These are phyloP conservation scores for Pampusana beccarii DNA, from an alignment of 2,113 vertebrate species.

Conservation along the genomic window DNA sequence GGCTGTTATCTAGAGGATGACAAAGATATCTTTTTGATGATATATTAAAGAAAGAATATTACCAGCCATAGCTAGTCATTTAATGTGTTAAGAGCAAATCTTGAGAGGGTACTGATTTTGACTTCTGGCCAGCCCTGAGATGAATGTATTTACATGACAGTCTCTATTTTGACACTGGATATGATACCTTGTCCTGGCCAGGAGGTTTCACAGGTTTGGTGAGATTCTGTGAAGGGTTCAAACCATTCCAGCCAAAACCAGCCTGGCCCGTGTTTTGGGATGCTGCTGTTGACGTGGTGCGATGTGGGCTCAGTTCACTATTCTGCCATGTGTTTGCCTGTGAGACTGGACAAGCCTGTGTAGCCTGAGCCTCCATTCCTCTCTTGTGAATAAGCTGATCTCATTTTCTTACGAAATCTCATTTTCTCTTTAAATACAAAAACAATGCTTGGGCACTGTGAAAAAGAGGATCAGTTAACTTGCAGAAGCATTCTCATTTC, in stretches of 20 bases:
- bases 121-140: neutral
- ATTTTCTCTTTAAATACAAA: neutral
- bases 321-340: neutral
- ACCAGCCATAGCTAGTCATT: neutral
- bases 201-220: neutral
- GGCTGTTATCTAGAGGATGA: neutral
- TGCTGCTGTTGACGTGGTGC: neutral
- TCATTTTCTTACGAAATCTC: neutral
- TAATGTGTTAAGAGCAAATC: neutral
- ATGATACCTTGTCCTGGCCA: neutral
- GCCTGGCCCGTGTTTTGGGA: neutral
- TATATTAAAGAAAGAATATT: neutral
- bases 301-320: rapidly evolving
- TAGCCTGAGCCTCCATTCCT: neutral
- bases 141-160: neutral
- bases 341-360: neutral
- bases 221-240: neutral
- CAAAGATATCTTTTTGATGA: neutral
- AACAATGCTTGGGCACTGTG: neutral
- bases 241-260: neutral
- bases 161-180: neutral
- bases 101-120: neutral
- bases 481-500: neutral
- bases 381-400: neutral
- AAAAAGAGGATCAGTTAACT: neutral